Evolutionary conservation across 2,797 vertebrate genomes (phyloP), one percentile per base, ranked within the genome.

Genomic region (Sebastes hopkinsi): DNA sequence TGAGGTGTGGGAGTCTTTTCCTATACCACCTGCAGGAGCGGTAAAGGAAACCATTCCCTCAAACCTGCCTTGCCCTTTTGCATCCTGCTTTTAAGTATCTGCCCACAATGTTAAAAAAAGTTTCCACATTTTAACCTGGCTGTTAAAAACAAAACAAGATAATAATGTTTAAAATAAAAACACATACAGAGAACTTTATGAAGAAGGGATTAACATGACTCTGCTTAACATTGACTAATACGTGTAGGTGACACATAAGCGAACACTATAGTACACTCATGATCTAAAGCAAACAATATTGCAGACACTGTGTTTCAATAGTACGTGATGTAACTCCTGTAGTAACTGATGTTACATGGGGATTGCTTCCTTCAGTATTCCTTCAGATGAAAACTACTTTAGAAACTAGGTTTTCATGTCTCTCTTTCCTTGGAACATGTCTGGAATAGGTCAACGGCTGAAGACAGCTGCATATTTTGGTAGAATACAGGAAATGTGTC

Each of bases 41-140:
- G 20, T 30, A 32, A 16, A 87, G 88, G 83, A 89, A 87, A 86
- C 80, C 79, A 79, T 73, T 86, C 83, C 78, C 81, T 62, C 20
- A 80, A 73, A 42, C 36, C n/a, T n/a, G 65, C 69, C 58, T 67
- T 67, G 60, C 55, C 67, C 68, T 67, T 70, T 74, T 3, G 5
- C 66, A 65, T 80, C 73, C 77, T 80, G 81, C 56, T 68, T 60
- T 9, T 38, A 55, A 38, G 14, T n/a, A 12, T 62, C 68, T 38
- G 42, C 16, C 54, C 36, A 20, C 46, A 5, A 22, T 6, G 12
- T 20, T 18, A 18, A 58, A 79, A 56, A 58, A 13, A n/a, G 10
- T 32, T 66, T 42, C 3, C 2, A 46, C 4, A 6, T 42, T 12
- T 23, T 18, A 29, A 20, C 18, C 10, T 29, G 30, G 25, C 18